Conservation (phyloP, 1,140 invertebrate species). For the Mizuhopecten yessoensis region DNA sequence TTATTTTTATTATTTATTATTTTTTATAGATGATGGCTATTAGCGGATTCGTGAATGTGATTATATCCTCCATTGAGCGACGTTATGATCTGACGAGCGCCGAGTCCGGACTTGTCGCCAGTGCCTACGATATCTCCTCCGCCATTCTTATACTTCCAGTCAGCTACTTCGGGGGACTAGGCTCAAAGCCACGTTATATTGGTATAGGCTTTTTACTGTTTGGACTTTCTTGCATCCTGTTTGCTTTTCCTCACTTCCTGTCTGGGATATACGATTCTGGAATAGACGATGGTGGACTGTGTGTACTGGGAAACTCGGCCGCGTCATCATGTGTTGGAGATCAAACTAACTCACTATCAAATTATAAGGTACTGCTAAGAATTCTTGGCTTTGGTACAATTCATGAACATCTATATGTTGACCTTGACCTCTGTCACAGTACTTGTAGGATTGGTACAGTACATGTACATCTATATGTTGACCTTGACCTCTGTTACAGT, state of each 20-base stretch:
- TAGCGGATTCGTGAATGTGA: neutral
- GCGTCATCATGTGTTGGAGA: neutral
- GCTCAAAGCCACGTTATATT: neutral
- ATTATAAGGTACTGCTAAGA: neutral
- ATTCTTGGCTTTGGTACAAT: too few species aligned
- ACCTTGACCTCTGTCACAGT: slow-evolving; percentile 20
- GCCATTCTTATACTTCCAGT: neutral
- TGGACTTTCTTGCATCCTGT: neutral
- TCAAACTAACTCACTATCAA: neutral
- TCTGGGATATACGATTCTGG: neutral
- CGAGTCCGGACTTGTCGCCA: neutral
- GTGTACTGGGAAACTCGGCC: neutral
- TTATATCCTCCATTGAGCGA: slow-evolving; percentile 25
- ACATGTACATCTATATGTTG: neutral
- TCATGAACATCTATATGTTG: neutral
- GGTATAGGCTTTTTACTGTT: neutral
- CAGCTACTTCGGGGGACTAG: neutral
- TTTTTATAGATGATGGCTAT: neutral
- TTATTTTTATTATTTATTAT: neutral
- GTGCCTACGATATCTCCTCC: slow-evolving; percentile 5
- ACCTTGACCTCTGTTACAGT: neutral
- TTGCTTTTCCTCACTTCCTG: slow-evolving; percentile 11
- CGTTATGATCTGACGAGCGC: neutral
- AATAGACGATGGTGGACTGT: neutral
- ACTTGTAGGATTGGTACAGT: neutral